phyloP scores from a whole-genome alignment of 2,113 vertebrate genomes.

The Phylloscopus trochilus region DNA sequence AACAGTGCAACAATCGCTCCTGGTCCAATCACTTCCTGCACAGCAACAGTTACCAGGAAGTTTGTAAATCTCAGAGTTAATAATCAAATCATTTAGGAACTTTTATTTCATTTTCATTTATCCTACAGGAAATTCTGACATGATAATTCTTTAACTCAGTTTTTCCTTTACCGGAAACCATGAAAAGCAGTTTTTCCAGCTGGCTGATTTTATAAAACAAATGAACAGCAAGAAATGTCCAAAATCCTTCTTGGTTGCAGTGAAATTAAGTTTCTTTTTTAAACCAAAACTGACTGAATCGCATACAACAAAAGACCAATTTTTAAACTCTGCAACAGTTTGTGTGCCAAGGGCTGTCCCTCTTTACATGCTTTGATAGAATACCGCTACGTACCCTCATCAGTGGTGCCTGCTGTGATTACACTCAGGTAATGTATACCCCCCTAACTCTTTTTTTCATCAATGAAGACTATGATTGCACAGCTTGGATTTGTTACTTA shows the following conservation, averaged over 20 bases:
- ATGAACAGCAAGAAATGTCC: constrained; percentile 50
- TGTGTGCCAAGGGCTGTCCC: constrained; percentile 10
- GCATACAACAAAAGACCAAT: constrained; percentile 57
- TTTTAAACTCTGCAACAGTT: constrained; percentile 56
- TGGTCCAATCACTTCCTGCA: not conserved
- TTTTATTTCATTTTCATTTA: constrained; percentile 47
- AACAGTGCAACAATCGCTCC: accelerated
- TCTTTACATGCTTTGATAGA: constrained; percentile 43
- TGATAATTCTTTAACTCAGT: constrained; percentile 9
- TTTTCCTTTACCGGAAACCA: constrained; percentile 20
- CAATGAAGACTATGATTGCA: constrained; percentile 62
- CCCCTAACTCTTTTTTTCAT: not conserved
- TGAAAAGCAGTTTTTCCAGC: constrained; percentile 45
- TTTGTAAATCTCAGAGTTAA: not conserved
- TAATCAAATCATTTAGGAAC: not conserved
- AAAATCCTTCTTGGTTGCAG: constrained; percentile 47
- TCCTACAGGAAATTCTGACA: constrained; percentile 42
- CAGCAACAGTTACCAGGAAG: not conserved
- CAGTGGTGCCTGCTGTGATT: constrained; percentile 18
- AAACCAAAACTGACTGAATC: constrained; percentile 26
- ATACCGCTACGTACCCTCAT: not conserved
- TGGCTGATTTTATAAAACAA: constrained; percentile 48
- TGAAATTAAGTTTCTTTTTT: constrained; percentile 26
- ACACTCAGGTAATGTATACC: not conserved
- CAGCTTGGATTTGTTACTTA: constrained; percentile 51